Conservation (phyloP, 2,113 vertebrate species). For the Chelonoidis abingdonii region DNA sequence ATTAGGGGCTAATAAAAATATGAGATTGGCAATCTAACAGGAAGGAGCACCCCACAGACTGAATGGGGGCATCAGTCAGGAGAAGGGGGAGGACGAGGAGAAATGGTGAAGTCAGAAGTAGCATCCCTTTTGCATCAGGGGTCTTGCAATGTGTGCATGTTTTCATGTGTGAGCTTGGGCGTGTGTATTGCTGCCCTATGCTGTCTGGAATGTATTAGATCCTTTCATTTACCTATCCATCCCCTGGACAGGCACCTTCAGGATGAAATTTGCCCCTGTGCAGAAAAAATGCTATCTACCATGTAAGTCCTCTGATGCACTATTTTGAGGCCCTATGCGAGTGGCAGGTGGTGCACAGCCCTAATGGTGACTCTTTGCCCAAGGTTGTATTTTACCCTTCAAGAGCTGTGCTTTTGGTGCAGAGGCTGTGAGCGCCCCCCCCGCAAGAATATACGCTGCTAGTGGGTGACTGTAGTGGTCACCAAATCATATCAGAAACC, state of each 20-base stretch:
- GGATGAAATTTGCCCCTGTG: too few relatives aligned
- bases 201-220: background rate
- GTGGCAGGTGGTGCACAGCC: too few relatives aligned
- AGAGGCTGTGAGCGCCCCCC: too few relatives aligned
- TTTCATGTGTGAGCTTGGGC: background rate
- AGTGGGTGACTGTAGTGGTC: too few relatives aligned
- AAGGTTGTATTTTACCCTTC: background rate
- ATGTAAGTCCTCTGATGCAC: too few relatives aligned
- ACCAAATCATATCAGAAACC: background rate
- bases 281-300: too few relatives aligned
- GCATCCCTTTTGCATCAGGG: accelerated
- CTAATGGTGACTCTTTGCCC: too few relatives aligned
- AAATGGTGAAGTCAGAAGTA: background rate
- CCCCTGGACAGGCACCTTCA: background rate
- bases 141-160: background rate
- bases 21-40: background rate
- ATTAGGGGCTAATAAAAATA: background rate
- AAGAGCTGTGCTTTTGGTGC: too few relatives aligned
- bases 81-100: background rate
- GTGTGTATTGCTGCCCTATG: background rate
- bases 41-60: background rate
- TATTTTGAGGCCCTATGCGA: too few relatives aligned
- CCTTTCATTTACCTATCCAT: background rate
- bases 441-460: background rate
- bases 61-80: accelerated